A percentile compares a stretch with the other conserved stretches of the same genome.
Evolutionary conservation across 1,140 invertebrate species (phyloP).

Genomic region (Drosophila takahashii): DNA sequence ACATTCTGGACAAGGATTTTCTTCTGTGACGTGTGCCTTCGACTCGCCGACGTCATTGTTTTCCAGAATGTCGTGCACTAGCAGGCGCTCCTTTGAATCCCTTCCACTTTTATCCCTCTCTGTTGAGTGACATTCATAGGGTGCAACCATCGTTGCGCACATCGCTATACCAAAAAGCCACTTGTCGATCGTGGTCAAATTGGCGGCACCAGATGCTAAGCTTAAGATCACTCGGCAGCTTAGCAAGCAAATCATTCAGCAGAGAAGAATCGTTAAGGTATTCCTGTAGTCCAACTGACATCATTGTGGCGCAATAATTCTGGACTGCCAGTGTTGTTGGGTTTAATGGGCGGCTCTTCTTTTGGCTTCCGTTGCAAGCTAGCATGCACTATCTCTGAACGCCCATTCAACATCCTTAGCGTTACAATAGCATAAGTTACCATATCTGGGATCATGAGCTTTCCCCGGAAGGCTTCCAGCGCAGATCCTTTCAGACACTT

Average conservation of each 20-base stretch:
- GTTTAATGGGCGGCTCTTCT: no score
- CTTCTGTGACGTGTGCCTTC: background rate
- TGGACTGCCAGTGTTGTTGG: no score
- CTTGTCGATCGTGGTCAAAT: no score
- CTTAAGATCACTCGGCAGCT: constrained; percentile 10
- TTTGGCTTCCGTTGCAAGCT: no score
- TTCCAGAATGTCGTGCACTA: background rate
- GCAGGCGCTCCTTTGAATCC: background rate
- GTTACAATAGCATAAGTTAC: constrained; percentile 3
- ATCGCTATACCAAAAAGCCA: no score
- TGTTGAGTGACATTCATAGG: background rate
- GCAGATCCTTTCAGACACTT: background rate
- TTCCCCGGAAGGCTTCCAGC: background rate
- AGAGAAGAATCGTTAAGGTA: background rate
- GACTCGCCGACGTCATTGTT: background rate
- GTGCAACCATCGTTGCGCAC: no score
- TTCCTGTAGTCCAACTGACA: no score
- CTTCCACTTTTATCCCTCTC: background rate
- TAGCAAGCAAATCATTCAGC: constrained; percentile 1
- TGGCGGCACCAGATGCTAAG: background rate
- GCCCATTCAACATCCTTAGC: constrained; percentile 8
- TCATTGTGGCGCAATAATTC: no score
- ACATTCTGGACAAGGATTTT: background rate
- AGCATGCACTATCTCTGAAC: background rate
- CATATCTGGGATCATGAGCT: constrained; percentile 5